Evolutionary conservation across 2,113 vertebrate genomes (phyloP).

Genomic region (Charadrius vociferus): DNA sequence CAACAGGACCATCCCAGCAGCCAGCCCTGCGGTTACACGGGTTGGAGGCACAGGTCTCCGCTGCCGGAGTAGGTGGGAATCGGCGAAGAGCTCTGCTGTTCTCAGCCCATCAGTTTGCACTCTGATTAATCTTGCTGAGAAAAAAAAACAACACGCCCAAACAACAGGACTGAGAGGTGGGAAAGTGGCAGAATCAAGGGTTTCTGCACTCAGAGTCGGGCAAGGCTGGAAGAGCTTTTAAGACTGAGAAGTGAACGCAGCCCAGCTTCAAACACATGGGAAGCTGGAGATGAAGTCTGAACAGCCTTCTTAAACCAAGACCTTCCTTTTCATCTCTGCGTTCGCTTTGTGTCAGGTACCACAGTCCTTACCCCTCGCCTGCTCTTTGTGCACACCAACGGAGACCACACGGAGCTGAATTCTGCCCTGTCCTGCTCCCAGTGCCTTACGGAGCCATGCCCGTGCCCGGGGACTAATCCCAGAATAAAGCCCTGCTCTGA

Average conservation of each 20-base stretch:
- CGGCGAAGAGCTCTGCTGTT: not conserved
- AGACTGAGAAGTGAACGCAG: not conserved
- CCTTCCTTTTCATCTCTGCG: not conserved
- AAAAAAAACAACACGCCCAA: not conserved
- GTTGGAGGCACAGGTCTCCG: not conserved
- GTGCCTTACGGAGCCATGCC: not conserved
- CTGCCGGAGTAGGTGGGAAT: not conserved
- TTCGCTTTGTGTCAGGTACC: not conserved
- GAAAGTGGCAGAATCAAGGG: not conserved
- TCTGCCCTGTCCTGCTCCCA: not conserved
- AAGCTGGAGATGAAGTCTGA: not conserved
- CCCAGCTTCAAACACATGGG: not conserved
- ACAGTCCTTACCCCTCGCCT: not conserved
- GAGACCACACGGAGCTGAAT: not conserved
- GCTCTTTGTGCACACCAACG: not conserved
- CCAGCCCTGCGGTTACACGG: not conserved
- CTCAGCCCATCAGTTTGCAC: not conserved
- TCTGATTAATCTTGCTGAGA: not conserved
- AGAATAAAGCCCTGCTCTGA: not conserved
- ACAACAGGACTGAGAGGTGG: not conserved
- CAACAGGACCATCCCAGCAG: not conserved
- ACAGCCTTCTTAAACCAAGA: not conserved
- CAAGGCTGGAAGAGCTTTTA: not conserved
- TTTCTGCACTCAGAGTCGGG: not conserved
- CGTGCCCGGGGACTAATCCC: not conserved